A percentile compares a stretch with the other conserved stretches of the same genome.
Conservation (phyloP, 1,140 invertebrate species). For the Doryteuthis pealeii region DNA sequence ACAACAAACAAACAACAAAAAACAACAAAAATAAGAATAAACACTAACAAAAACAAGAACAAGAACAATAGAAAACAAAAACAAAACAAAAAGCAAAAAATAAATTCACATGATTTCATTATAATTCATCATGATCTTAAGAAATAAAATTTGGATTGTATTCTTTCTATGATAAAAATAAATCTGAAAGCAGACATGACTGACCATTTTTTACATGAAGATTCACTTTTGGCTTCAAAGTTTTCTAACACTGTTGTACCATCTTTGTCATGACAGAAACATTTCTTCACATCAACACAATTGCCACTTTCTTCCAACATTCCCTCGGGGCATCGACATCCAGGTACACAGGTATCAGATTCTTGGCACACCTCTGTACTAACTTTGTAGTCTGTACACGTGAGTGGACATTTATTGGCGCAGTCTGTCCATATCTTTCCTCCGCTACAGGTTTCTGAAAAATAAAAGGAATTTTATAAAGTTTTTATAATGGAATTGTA, state of each 20-base stretch:
- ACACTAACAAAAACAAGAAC: too few relatives aligned
- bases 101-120: too few relatives aligned
- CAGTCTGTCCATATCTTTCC: constrained; percentile 27
- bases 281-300: constrained; percentile 19
- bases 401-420: constrained; percentile 24
- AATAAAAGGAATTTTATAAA: background rate
- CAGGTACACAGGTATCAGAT: constrained; percentile 11
- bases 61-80: too few relatives aligned
- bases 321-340: constrained; percentile 20
- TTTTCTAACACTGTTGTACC: constrained; percentile 7
- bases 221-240: constrained; percentile 3
- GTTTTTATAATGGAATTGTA: too few relatives aligned
- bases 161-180: too few relatives aligned
- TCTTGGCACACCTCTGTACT: background rate
- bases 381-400: constrained; percentile 22
- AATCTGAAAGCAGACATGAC: background rate
- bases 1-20: too few relatives aligned
- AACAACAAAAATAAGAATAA: too few relatives aligned
- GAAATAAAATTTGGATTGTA: too few relatives aligned
- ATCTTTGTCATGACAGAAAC: constrained; percentile 15
- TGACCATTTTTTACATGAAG: background rate
- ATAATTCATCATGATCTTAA: too few relatives aligned
- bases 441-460: constrained; percentile 7
- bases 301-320: constrained; percentile 3
- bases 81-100: too few relatives aligned